Conservation (phyloP, 2,888 invertebrate species). For the Hydroisotoma schaefferi region DNA sequence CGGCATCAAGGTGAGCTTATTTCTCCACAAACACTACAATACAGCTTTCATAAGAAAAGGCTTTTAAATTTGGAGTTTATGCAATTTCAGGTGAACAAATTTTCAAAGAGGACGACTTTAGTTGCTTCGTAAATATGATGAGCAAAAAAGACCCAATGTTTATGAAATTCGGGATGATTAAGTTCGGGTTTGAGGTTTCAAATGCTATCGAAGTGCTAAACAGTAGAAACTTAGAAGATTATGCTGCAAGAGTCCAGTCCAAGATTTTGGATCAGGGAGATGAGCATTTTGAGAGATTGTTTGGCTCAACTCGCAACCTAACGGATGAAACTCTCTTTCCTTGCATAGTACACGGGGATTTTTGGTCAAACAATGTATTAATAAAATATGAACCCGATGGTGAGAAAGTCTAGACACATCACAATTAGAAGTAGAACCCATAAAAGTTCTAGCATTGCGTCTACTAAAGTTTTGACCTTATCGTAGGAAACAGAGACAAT, state of each 20-base stretch:
- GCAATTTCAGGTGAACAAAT: no score
- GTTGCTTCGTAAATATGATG: no score
- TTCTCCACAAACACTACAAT: no score
- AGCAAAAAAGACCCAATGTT: background rate
- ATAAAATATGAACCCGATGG: constrained; percentile 28
- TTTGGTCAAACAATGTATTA: constrained; percentile 43
- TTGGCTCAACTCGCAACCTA: background rate
- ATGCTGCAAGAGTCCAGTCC: constrained; percentile 9
- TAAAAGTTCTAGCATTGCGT: no score
- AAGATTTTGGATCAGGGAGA: background rate
- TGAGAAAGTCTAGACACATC: no score
- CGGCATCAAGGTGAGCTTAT: constrained; percentile 20
- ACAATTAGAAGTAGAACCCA: constrained; percentile 28
- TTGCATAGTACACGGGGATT: constrained; percentile 39
- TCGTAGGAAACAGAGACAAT: background rate
- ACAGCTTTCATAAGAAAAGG: no score
- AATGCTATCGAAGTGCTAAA: background rate
- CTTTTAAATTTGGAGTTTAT: no score
- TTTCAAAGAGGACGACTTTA: constrained; percentile 18
- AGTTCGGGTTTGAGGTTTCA: no score
- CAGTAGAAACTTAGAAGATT: background rate
- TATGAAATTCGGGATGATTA: background rate
- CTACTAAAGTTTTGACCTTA: no score
- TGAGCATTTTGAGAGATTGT: background rate
- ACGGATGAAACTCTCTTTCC: constrained; percentile 21